Evolutionary conservation across 2,888 invertebrate genomes (phyloP).

Genomic region (Synergus gifuensis): DNA sequence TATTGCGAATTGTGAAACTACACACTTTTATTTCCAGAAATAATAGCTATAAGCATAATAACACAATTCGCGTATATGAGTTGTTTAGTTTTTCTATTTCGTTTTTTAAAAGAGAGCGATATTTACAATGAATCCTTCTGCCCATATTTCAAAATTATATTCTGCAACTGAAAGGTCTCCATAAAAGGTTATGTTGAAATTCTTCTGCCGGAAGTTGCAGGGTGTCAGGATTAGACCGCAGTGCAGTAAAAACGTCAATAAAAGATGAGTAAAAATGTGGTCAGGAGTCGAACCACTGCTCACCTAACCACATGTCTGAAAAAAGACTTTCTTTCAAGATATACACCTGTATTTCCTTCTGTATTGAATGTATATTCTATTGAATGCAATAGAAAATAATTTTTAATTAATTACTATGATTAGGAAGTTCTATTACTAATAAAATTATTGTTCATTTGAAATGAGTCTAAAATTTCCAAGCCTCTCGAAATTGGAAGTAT

Average conservation of each 20-base stretch:
- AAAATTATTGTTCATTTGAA: too few relatives aligned
- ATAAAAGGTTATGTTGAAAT: conserved; percentile 12
- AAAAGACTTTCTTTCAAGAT: background rate
- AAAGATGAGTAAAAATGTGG: conserved; percentile 36
- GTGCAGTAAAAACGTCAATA: conserved; percentile 37
- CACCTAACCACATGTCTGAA: background rate
- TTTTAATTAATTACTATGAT: too few relatives aligned
- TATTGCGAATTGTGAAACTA: conserved; percentile 38
- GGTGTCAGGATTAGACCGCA: conserved; percentile 27
- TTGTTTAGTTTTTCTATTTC: background rate
- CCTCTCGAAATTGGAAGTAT: too few relatives aligned
- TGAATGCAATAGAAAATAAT: too few relatives aligned
- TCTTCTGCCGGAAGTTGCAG: conserved; percentile 5
- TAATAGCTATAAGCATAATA: background rate
- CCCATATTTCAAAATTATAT: background rate
- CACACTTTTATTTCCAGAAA: conserved; percentile 29
- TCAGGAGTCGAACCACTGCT: background rate
- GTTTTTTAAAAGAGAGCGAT: background rate
- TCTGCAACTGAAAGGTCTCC: background rate
- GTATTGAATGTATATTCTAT: background rate
- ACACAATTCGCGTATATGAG: background rate
- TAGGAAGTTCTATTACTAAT: too few relatives aligned
- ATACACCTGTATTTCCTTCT: background rate
- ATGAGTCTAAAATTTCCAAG: too few relatives aligned
- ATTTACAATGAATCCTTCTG: conserved; percentile 1